Evolutionary conservation across 2,797 vertebrate species (phyloP), one percentile per base, ranked within the genome.

Genomic region (Betta splendens): DNA sequence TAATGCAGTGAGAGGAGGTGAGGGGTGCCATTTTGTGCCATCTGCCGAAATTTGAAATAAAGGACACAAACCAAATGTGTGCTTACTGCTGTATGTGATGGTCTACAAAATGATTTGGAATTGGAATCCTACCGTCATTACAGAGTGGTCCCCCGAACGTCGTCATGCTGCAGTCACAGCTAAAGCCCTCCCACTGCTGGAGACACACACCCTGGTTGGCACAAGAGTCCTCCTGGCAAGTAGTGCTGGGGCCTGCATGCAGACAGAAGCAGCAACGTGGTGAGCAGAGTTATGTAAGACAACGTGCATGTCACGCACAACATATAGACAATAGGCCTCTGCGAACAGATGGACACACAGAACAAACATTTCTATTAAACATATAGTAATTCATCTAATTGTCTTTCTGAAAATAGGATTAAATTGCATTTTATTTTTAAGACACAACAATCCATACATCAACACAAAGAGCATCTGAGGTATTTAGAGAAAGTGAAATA

Each of bases 171-270:
- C 98, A 99, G 92, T 99, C 98, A 45, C 98, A 99, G 63, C 91
- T 98, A 91, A 99, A 99, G 59, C 96, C 96, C 46, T 99, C 97
- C 98, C 98, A 99, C 75, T 98, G 96, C 89, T 99, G 98, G 1
- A 99, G 89, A 86, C 98, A 99, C 71, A 98, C 96, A 0, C 98
- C 98, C 84, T 98, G 97, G 88, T 99, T 98, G 25, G 95, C 94
- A 55, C 98, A 99, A 0, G 97, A 99, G 78, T 98, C 96, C 78
- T 99, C 98, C 72, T 98, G 96, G 84, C 98, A 99, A 0, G 95
- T 98, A 0, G 96, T 98, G 85, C 98, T 99, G 52, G 98, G 98
- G 33, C 98, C 98, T 99, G 79, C 56, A 71, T 62, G 75, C 47
- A 68, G 83, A 87, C 73, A 89, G 50, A 38, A 69, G 72, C 28